Base-by-base conservation (phyloP, 1,140 invertebrate species). In the Zophobas atratus region DNA sequence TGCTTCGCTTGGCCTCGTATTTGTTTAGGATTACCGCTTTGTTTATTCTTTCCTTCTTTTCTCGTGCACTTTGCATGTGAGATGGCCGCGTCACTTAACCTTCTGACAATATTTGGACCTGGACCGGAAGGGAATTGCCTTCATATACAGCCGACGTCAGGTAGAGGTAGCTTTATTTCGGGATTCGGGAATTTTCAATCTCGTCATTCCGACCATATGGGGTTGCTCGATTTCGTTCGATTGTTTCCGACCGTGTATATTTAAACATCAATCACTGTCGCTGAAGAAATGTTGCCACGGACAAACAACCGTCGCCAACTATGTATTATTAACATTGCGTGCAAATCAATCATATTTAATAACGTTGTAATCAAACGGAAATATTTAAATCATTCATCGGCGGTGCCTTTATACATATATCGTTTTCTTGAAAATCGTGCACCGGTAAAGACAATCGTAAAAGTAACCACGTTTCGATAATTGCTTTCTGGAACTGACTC, bases 11-110 rank as follows among this genome's bases (percentile, higher is more conserved):
- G 77, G 76, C 75, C 78, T 77, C 70, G 72, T 81, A 81, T 80
- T 81, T 81, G 80, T 79, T 81, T 81, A 79, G 77, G 80, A 79
- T 81, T 79, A 81, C 76, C 57, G 71, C 60, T 80, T 78, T 75
- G 73, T 75, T 79, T 80, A 79, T 76, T 67, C 33, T 67, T 67
- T 67, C 60, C 60, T 67, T 43, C 60, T 67, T 67, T 20, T 20
- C 49, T 51, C 60, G 60, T 67, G 60, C 60, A 67, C 60, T 67
- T 67, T 67, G 60, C 60, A 67, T 67, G 60, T 67, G 60, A 67
- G 60, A 67, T 67, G 60, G 60, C 39, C 60, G 43, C 60, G 60
- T 67, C 60, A 67, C 60, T 67, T 67, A 67, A 67, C 60, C 60
- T 67, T 43, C 60, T 67, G 60, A 67, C 60, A 67, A 67, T 67